A percentile compares a stretch with the other conserved stretches of the same genome.
phyloP scores from a whole-genome alignment of 2,888 invertebrate species.

The Pandemis cinnamomeana region DNA sequence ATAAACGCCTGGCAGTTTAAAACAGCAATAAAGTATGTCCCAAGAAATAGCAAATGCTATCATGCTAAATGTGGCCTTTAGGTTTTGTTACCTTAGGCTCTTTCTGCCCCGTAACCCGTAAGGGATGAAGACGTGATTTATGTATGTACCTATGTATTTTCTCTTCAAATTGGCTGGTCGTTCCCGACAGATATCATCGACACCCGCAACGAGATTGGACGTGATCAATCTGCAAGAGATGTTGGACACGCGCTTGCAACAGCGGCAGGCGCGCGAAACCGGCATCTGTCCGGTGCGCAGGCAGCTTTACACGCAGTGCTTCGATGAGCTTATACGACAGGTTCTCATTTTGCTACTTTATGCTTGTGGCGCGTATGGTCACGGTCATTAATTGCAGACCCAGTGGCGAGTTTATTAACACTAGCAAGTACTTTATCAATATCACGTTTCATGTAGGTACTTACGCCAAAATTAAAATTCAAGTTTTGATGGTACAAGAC shows the following conservation, averaged over 20 bases:
- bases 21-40: neutral
- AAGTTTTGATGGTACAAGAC: too few relatives aligned
- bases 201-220: constrained; percentile 97
- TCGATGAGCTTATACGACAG: constrained; percentile 87
- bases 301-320: constrained; percentile 97
- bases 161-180: neutral
- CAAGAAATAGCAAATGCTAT: neutral
- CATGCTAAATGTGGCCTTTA: too few relatives aligned
- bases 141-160: neutral
- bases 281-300: constrained; percentile 97
- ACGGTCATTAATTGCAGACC: too few relatives aligned
- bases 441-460: too few relatives aligned
- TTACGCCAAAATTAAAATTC: too few relatives aligned
- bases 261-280: constrained; percentile 97
- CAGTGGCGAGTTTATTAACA: too few relatives aligned
- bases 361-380: too few relatives aligned
- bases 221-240: constrained; percentile 98
- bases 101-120: too few relatives aligned
- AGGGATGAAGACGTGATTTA: too few relatives aligned
- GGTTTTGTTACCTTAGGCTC: too few relatives aligned
- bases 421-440: too few relatives aligned
- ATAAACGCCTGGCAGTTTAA: neutral
- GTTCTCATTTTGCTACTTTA: constrained; percentile 49
- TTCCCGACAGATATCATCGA: constrained; percentile 91
- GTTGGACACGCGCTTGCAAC: constrained; percentile 94